These are phyloP conservation scores for Bombus picipes DNA, from an alignment of 1,140 invertebrate species.

Conservation along the genomic window DNA sequence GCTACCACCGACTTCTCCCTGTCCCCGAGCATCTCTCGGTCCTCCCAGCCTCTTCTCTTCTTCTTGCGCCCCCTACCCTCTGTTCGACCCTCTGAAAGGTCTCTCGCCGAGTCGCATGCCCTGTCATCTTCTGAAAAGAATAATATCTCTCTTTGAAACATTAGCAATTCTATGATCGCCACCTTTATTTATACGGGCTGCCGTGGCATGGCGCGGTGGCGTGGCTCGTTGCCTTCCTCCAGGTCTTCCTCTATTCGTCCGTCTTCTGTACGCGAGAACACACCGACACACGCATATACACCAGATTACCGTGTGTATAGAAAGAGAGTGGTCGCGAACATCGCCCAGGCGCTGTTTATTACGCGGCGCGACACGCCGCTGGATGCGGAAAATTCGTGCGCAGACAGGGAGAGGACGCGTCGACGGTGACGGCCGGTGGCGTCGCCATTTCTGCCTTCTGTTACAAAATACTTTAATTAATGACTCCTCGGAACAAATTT, in stretches of 20 bases:
- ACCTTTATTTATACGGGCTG: constrained; percentile 71
- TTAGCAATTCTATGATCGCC: constrained; percentile 78
- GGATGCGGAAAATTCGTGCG: constrained; percentile 45
- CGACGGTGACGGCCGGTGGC: constrained; percentile 2
- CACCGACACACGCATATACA: background rate
- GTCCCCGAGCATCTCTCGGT: background rate
- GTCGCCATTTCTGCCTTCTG: constrained; percentile 60
- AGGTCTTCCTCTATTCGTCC: constrained; percentile 45
- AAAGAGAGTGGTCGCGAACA: constrained; percentile 34
- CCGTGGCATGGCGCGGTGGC: constrained; percentile 16
- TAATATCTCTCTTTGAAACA: constrained; percentile 76
- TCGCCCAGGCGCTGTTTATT: constrained; percentile 35
- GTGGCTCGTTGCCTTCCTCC: constrained; percentile 24
- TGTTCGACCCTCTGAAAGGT: constrained; percentile 62
- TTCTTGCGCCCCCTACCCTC: constrained; percentile 12
- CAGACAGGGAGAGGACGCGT: constrained; percentile 44
- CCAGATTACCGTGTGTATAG: background rate
- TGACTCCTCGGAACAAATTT: constrained; percentile 80
- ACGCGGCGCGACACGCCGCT: constrained; percentile 36
- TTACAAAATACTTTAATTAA: constrained; percentile 82
- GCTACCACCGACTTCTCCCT: constrained; percentile 13
- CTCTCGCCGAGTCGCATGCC: constrained; percentile 49
- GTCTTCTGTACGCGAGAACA: background rate
- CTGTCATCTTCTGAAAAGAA: constrained; percentile 74
- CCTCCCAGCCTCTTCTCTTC: background rate